Base-by-base conservation (phyloP, 2,888 invertebrate species). In the Hermodice carunculata region DNA sequence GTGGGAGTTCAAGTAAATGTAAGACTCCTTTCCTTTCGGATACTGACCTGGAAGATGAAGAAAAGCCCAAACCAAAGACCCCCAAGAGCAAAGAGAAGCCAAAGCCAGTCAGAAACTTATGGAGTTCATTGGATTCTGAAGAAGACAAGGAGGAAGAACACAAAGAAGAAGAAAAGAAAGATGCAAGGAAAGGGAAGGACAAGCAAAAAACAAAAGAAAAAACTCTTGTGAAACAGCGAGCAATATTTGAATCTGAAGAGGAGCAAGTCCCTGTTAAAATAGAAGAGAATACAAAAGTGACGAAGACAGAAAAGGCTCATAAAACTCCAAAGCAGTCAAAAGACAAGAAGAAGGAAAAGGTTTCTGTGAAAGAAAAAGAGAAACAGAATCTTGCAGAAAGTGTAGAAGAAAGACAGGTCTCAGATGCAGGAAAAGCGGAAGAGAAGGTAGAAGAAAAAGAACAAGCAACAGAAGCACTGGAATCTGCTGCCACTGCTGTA, bases 11-110 rank as follows among this genome's bases (percentile, higher is more conserved):
- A n/a, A n/a, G n/a, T n/a, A n/a, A n/a, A n/a, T n/a, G n/a, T n/a
- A n/a, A n/a, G n/a, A n/a, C n/a, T n/a, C n/a, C n/a, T n/a, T n/a
- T n/a, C n/a, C n/a, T n/a, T n/a, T n/a, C n/a, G n/a, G n/a, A n/a
- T n/a, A 42, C 54, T 24, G 54, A 54, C n/a, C 42, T 42, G 49
- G 59, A 59, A 19, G 49, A 59, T 17, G 4, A 17, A 6, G 34
- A 24, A 14, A 17, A 49, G 32, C 59, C 48, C 3, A 59, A 37
- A n/a, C 31, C 46, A 17, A 58, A 46, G 28, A 19, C 6, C 6
- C 44, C 44, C 6, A 44, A 44, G 44, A 8, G 6, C 11, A 59
- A 49, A 24, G 22, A 37, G 19, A 59, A 59, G 49, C 57, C n/a
- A 5, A 57, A 37, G 37, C 11, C 8, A 8, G 37, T 37, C 37